Evolutionary conservation across 2,797 vertebrate species (phyloP).

Genomic region (Okamejei kenojei): DNA sequence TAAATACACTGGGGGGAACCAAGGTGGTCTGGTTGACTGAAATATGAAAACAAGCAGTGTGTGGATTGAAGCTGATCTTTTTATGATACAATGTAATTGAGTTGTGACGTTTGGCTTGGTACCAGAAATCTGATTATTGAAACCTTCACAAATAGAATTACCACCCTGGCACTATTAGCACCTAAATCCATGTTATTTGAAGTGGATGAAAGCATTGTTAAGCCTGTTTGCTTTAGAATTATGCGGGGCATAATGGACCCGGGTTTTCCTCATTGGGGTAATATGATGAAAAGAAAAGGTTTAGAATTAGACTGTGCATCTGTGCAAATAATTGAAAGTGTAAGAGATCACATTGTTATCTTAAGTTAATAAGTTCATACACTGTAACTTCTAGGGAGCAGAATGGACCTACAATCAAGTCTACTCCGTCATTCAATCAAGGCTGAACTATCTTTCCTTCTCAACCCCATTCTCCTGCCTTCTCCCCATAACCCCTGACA

Average conservation of each 20-base stretch:
- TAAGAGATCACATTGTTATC: neutral
- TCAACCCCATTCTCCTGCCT: no score
- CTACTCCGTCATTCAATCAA: no score
- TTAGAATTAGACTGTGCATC: neutral
- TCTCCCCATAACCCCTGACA: no score
- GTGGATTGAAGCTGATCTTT: neutral
- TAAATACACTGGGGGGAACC: neutral
- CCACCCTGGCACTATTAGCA: neutral
- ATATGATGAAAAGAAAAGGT: neutral
- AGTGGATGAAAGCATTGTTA: neutral
- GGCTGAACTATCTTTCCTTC: no score
- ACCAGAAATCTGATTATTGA: neutral
- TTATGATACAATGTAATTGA: neutral
- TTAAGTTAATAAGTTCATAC: no score
- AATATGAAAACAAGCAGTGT: neutral
- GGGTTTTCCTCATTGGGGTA: neutral
- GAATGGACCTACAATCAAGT: no score
- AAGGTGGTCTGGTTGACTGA: slow-evolving; percentile 36
- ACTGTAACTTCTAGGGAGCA: no score
- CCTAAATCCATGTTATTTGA: neutral
- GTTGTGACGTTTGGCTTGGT: neutral
- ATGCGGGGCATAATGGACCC: neutral
- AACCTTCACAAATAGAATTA: slow-evolving; percentile 5
- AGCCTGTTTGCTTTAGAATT: neutral
- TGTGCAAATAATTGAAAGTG: neutral